Evolutionary conservation across 2,113 vertebrate species (phyloP).

Genomic region (Microtus montanus): DNA sequence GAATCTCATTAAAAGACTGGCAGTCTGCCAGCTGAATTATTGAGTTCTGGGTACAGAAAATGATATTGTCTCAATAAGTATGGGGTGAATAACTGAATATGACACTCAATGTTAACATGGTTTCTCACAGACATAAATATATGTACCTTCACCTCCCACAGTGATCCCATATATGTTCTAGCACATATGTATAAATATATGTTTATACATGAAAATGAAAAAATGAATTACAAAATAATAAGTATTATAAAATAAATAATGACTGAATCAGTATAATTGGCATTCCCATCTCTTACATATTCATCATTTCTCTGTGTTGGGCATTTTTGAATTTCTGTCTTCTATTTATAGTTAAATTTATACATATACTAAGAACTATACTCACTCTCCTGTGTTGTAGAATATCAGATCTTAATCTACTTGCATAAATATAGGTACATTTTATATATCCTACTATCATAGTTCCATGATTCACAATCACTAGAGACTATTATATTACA

Average conservation of each 20-base stretch:
- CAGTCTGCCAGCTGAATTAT: not conserved
- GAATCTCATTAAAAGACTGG: too few species aligned
- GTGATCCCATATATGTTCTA: not conserved
- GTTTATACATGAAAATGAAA: not conserved
- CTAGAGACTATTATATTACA: not conserved
- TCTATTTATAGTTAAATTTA: not conserved
- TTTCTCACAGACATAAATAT: not conserved
- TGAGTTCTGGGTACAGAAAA: not conserved
- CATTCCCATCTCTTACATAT: not conserved
- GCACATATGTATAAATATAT: too few species aligned
- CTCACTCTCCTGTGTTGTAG: not conserved
- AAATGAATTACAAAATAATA: not conserved
- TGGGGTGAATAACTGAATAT: too few species aligned
- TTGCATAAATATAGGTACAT: not conserved
- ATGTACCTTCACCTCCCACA: not conserved
- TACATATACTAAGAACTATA: not conserved
- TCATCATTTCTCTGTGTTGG: not conserved
- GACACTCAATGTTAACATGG: not conserved
- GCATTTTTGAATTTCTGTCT: not conserved
- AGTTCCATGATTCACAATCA: not conserved
- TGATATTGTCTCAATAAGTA: not conserved
- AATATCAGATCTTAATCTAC: not conserved
- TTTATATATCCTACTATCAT: too few species aligned
- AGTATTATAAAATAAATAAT: not conserved
- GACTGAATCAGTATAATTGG: not conserved